Evolutionary conservation across 1,140 invertebrate species (phyloP).

Genomic region (Daktulosphaira vitifoliae): DNA sequence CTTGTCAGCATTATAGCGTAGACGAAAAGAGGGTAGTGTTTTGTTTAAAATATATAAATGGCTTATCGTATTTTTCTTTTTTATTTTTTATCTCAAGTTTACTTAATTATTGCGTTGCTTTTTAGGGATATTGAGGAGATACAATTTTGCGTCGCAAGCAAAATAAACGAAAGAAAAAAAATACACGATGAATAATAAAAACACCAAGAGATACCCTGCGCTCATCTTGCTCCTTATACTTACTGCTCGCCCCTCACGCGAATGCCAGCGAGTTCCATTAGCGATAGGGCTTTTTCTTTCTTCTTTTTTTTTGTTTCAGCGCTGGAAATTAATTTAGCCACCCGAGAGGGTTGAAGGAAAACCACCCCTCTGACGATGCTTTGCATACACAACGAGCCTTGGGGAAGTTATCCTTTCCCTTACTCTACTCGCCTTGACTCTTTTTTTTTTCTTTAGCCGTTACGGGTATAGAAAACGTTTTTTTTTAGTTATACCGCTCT

Average conservation of each 20-base stretch:
- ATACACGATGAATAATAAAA: conserved; percentile 31
- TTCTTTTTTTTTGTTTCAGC: conserved; percentile 30
- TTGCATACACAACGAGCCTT: conserved; percentile 32
- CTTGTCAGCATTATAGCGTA: no score
- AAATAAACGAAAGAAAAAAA: conserved; percentile 10
- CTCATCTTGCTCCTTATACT: conserved; percentile 5
- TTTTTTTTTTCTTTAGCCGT: conserved; percentile 6
- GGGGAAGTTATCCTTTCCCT: conserved; percentile 32
- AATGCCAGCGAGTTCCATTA: conserved; percentile 29
- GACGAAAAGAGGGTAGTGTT: no score
- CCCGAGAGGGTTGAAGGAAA: conserved; percentile 33
- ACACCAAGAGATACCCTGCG: conserved; percentile 19
- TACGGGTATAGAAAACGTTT: not conserved
- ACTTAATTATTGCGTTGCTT: conserved; percentile 17
- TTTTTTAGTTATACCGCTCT: conserved; percentile 23
- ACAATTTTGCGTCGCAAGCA: not conserved
- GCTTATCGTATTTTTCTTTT: not conserved
- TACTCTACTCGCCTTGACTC: not conserved
- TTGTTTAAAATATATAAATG: no score
- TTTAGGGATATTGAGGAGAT: conserved; percentile 6
- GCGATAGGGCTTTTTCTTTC: conserved; percentile 17
- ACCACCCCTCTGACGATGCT: conserved; percentile 32
- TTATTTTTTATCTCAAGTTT: not conserved
- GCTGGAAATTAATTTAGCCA: conserved; percentile 32
- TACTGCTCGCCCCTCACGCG: not conserved